These are phyloP conservation scores for Ammodytes dubius DNA, from an alignment of 2,113 vertebrate genomes.

Conservation along the genomic window DNA sequence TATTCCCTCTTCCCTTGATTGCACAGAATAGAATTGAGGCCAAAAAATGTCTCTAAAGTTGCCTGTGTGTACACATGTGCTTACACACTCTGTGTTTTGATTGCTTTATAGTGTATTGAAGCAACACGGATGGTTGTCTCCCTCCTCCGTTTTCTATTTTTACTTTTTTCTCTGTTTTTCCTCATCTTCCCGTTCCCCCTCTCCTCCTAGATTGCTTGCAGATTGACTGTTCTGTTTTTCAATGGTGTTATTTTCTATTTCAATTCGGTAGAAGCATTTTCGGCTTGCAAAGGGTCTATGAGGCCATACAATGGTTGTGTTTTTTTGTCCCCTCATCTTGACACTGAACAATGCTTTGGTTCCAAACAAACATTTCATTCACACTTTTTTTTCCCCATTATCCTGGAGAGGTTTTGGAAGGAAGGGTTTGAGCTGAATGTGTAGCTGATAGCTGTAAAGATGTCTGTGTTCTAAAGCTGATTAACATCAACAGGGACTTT, in stretches of 20 bases:
- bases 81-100: conserved; percentile 16
- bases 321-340: conserved; percentile 13
- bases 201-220: conserved; percentile 23
- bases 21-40: conserved; percentile 19
- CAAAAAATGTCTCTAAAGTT: conserved; percentile 11
- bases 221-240: conserved; percentile 37
- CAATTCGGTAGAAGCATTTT: conserved; percentile 12
- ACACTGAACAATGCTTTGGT: conserved; percentile 8
- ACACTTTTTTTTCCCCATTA: not conserved
- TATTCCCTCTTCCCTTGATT: conserved; percentile 33
- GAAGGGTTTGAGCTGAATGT: not conserved
- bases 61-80: not conserved
- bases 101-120: conserved; percentile 38
- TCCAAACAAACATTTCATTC: conserved; percentile 21
- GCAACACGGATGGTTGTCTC: not conserved
- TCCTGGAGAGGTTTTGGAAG: not conserved
- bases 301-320: not conserved
- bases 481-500: conserved; percentile 23
- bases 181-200: not conserved
- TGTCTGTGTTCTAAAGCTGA: conserved; percentile 24
- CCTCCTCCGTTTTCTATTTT: conserved; percentile 1
- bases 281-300: conserved; percentile 2
- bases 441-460: conserved; percentile 29
- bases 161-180: not conserved
- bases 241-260: conserved; percentile 32